phyloP scores from a whole-genome alignment of 1,140 invertebrate genomes.

The Zaprionus nigranus region DNA sequence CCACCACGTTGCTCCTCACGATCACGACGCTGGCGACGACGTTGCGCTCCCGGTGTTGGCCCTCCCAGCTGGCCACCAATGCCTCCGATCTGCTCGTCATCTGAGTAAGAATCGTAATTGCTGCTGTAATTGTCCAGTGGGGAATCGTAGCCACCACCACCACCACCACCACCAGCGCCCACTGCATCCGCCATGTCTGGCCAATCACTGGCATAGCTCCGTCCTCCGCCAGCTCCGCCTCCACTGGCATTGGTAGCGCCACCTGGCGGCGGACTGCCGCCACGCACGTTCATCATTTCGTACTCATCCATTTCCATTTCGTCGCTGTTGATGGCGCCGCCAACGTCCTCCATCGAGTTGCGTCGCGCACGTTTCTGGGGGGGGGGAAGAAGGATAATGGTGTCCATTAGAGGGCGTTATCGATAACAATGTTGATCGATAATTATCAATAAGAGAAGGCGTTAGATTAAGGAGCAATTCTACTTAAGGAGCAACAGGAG shows the following conservation, averaged over 20 bases:
- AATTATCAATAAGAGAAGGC: neutral
- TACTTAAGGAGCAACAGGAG: neutral
- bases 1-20: slow-evolving; percentile 34
- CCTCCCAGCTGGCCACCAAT: slow-evolving; percentile 62
- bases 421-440: neutral
- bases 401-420: neutral
- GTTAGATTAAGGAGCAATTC: neutral
- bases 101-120: slow-evolving; percentile 86
- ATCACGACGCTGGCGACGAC: slow-evolving; percentile 68
- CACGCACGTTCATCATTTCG: slow-evolving; percentile 91
- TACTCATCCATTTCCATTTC: slow-evolving; percentile 87
- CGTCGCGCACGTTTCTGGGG: slow-evolving; percentile 60
- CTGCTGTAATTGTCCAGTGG: slow-evolving; percentile 82
- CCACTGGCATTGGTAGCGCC: slow-evolving; percentile 29
- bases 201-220: slow-evolving; percentile 39
- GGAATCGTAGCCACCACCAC: slow-evolving; percentile 82
- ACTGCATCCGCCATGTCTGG: slow-evolving; percentile 25
- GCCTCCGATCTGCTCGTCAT: slow-evolving; percentile 43
- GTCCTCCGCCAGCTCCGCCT: neutral
- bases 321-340: slow-evolving; percentile 38
- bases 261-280: slow-evolving; percentile 87
- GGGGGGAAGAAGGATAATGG: neutral
- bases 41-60: slow-evolving; percentile 58
- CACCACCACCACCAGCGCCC: slow-evolving; percentile 21
- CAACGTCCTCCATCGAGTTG: slow-evolving; percentile 26